Conservation (phyloP, 1,140 invertebrate genomes). For the Brachystomella parvula region DNA sequence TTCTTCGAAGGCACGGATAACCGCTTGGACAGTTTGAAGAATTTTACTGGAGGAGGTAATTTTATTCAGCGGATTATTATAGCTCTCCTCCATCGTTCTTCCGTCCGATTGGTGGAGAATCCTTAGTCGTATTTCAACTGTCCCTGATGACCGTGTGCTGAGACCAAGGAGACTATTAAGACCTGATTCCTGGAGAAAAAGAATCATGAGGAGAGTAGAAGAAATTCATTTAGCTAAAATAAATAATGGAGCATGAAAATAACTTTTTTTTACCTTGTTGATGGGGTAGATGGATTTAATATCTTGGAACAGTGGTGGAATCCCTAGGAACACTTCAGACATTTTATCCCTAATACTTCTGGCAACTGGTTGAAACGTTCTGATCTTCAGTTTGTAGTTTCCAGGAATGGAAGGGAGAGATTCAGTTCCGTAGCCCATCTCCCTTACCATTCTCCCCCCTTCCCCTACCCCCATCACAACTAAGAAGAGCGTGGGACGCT, state of each 20-base stretch:
- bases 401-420: neutral
- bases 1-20: constrained; percentile 30
- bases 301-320: neutral
- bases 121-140: neutral
- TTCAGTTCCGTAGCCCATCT: neutral
- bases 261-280: neutral
- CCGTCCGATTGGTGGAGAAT: neutral
- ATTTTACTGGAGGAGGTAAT: constrained; percentile 5
- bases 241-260: neutral
- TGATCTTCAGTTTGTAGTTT: neutral
- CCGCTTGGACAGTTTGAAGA: constrained; percentile 31
- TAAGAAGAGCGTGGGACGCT: neutral
- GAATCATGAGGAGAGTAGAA: neutral
- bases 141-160: neutral
- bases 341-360: neutral
- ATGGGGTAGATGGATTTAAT: neutral
- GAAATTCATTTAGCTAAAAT: neutral
- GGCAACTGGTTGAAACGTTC: neutral
- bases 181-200: neutral
- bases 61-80: neutral
- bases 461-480: neutral
- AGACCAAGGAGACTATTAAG: neutral
- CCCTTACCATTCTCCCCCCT: neutral
- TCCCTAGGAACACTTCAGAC: neutral
- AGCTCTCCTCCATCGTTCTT: neutral